Evolutionary conservation across 2,888 invertebrate genomes (phyloP).

Genomic region (Trichogramma dendrolimi): DNA sequence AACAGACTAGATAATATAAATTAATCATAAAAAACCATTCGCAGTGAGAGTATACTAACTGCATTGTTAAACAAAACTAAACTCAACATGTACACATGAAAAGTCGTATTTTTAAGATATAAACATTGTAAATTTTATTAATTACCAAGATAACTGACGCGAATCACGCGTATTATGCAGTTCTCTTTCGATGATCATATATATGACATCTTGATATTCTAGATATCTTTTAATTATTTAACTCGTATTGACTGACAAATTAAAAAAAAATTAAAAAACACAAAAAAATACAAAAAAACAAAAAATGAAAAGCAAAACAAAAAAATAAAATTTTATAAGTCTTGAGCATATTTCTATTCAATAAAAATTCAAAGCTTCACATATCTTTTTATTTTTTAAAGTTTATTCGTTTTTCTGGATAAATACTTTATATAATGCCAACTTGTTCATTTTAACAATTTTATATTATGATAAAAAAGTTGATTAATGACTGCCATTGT

Average conservation of each 20-base stretch:
- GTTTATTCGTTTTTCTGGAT: slow-evolving; percentile 11
- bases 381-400: slow-evolving; percentile 17
- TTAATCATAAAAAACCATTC: slow-evolving; percentile 24
- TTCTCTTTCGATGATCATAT: slow-evolving; percentile 22
- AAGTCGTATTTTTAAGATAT: slow-evolving; percentile 26
- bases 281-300: slow-evolving; percentile 14
- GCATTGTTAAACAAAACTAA: slow-evolving; percentile 22
- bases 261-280: slow-evolving; percentile 10
- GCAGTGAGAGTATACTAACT: slow-evolving; percentile 11
- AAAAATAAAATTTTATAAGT: slow-evolving; percentile 1
- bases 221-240: slow-evolving; percentile 25
- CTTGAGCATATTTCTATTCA: slow-evolving; percentile 7
- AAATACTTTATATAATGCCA: slow-evolving; percentile 15
- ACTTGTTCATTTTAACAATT: slow-evolving; percentile 23
- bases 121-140: slow-evolving; percentile 26
- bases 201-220: slow-evolving; percentile 25
- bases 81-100: slow-evolving; percentile 19
- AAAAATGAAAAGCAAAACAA: slow-evolving; percentile 10
- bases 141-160: slow-evolving; percentile 15
- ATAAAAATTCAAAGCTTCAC: slow-evolving; percentile 16
- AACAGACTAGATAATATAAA: slow-evolving; percentile 22
- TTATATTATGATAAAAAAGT: slow-evolving; percentile 21
- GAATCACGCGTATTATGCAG: slow-evolving; percentile 14
- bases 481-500: slow-evolving; percentile 26
- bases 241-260: slow-evolving; percentile 26